A percentile compares a stretch with the other conserved stretches of the same genome.
phyloP scores from a whole-genome alignment of 2,113 vertebrate genomes.

The Istiophorus platypterus region DNA sequence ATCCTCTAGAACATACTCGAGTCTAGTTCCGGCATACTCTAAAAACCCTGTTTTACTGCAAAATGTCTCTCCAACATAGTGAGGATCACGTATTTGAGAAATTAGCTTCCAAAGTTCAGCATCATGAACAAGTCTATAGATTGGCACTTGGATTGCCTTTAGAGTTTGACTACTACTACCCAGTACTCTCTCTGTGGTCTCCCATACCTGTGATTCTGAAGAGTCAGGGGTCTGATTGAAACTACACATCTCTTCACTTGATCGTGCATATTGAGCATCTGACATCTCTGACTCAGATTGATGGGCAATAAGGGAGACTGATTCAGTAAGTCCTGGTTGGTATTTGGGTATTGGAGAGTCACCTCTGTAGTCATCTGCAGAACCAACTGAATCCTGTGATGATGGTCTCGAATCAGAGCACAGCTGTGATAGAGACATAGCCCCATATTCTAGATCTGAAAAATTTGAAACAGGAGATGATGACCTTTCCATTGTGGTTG shows the following conservation, averaged over 20 bases:
- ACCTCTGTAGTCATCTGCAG: conserved; percentile 25
- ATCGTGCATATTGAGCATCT: conserved; percentile 35
- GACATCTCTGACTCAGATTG: conserved; percentile 31
- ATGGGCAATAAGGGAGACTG: not conserved
- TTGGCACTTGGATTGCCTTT: conserved; percentile 42
- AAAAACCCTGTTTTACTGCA: conserved; percentile 64
- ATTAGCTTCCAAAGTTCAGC: conserved; percentile 72
- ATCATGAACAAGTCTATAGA: conserved; percentile 65
- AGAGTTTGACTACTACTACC: conserved; percentile 2
- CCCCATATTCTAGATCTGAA: conserved; percentile 43
- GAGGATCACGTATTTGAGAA: conserved; percentile 77
- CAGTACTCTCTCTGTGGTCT: conserved; percentile 9
- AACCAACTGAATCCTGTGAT: conserved; percentile 44
- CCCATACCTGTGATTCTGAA: conserved; percentile 28
- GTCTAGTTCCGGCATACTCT: conserved; percentile 51
- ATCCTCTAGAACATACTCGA: conserved; percentile 47
- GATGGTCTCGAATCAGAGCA: conserved; percentile 35
- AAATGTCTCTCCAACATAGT: conserved; percentile 75
- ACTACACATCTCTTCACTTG: conserved; percentile 5
- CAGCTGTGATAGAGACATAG: conserved; percentile 19
- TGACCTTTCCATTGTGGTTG: not conserved
- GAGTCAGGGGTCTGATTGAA: conserved; percentile 42
- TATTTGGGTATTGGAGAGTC: conserved; percentile 33
- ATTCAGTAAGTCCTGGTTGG: conserved; percentile 5
- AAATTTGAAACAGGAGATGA: conserved; percentile 47